Base-by-base conservation (phyloP, 2,888 invertebrate species). In the Drosophila meridiana region DNA sequence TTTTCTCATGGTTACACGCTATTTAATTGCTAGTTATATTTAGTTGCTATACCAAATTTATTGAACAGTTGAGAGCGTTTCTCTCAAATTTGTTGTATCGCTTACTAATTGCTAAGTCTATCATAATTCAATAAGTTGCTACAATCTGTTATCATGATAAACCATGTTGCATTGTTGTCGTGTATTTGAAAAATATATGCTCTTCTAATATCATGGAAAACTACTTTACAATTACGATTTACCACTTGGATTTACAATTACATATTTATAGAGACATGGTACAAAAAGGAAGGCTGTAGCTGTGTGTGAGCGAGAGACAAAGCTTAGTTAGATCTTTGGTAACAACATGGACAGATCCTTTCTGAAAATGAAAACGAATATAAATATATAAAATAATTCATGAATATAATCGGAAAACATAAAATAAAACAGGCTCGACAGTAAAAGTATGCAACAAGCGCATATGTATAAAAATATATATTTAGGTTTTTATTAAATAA, bases 11-110 rank as follows among this genome's bases (percentile, higher is more conserved):
- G 68, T 69, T 83, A 85, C 67, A 85, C 52, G 13, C 75, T 86
- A 83, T 78, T 86, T 83, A 88, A 78, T 78, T 70, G n/a, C 89
- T 84, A 84, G 66, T 78, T 87, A 67, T 85, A 73, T 81, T 83
- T 74, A 81, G 81, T 81, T 71, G 71, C 78, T 83, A 75, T 58
- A 76, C 67, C 67, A 70, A 78, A 74, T 71, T 73, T 78, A 71
- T 82, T 84, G 76, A 83, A 86, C 83, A 73, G 75, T 72, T 77
- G 45, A 63, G 58, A 67, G 75, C 60, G 71, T 53, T 58, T 70
- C 61, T 65, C 76, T 63, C 43, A 14, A 34, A 36, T 47, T 52
- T 58, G 32, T 60, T 56, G 28, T 32, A 30, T 53, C 45, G 42
- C 53, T 56, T 40, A 56, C 64, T 73, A 83, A 73, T 57, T 50